Conservation (phyloP, 1,140 invertebrate species). For the Drosophila bocqueti region DNA sequence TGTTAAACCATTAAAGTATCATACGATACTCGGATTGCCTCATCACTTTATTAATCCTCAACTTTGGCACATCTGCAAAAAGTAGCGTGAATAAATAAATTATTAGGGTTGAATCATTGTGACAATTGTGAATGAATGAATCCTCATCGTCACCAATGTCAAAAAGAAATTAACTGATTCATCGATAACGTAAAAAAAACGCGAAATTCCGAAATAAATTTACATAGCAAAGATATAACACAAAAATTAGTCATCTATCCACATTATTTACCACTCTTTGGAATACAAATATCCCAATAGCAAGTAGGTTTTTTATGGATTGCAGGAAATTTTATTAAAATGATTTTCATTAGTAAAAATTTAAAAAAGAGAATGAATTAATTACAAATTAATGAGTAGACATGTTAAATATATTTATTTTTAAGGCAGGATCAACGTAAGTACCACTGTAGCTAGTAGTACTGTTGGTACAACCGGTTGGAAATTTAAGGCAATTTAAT, state of each 20-base stretch:
- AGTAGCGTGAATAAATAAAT: background rate
- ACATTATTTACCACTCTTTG: background rate
- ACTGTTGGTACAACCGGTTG: too few species aligned
- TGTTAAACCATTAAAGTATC: conserved; percentile 15
- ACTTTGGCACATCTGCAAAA: conserved; percentile 6
- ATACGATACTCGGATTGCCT: conserved; percentile 19
- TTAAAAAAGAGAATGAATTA: too few species aligned
- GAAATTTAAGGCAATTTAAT: too few species aligned
- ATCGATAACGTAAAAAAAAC: background rate
- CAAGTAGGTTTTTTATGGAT: background rate
- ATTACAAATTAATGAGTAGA: too few species aligned
- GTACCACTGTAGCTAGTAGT: too few species aligned
- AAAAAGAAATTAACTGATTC: conserved; percentile 5
- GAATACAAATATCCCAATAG: background rate
- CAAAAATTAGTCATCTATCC: background rate
- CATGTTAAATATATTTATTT: too few species aligned
- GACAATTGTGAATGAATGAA: background rate
- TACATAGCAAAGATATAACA: background rate
- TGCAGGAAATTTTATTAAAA: too few species aligned
- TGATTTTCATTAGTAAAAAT: too few species aligned
- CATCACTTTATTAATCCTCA: conserved; percentile 21
- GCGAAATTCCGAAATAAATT: conserved; percentile 2
- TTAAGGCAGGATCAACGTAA: too few species aligned
- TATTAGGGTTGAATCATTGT: conserved; percentile 3
- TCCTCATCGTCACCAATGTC: background rate